A percentile compares a stretch with the other conserved stretches of the same genome.
phyloP scores from a whole-genome alignment of 2,888 invertebrate genomes.

The Ypsolopha sequella region DNA sequence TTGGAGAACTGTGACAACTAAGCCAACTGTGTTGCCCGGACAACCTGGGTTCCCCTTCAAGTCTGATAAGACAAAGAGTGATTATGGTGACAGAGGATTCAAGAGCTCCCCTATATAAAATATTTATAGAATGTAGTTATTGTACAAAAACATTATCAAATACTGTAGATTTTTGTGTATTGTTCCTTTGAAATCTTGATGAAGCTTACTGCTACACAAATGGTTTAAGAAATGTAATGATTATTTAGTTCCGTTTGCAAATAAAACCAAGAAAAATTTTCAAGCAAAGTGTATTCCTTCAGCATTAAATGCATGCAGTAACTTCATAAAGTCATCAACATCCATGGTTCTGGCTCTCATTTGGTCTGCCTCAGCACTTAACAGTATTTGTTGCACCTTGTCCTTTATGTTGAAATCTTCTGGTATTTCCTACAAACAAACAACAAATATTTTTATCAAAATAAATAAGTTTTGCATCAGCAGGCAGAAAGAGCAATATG shows the following conservation, averaged over 20 bases:
- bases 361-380: conserved; percentile 75
- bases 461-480: not conserved
- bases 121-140: conserved; percentile 4
- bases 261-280: not conserved
- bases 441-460: not conserved
- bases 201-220: too few relatives aligned
- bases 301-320: conserved; percentile 89
- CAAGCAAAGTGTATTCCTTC: conserved; percentile 92
- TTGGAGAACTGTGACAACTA: conserved; percentile 73
- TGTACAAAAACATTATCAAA: not conserved
- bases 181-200: too few relatives aligned
- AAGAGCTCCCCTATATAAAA: conserved; percentile 70
- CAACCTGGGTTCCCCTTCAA: conserved; percentile 77
- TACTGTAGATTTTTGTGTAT: not conserved
- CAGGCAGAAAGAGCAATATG: too few relatives aligned
- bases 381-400: conserved; percentile 82
- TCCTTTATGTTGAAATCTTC: conserved; percentile 86
- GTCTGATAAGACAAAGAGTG: conserved; percentile 69
- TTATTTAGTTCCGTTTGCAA: conserved; percentile 8
- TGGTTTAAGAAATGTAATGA: not conserved
- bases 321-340: conserved; percentile 92
- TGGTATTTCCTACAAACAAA: conserved; percentile 73
- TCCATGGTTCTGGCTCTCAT: conserved; percentile 95
- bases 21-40: conserved; percentile 73
- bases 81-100: conserved; percentile 82